Evolutionary conservation across 2,113 vertebrate genomes (phyloP).

Genomic region (Microcebus ravelobensis): DNA sequence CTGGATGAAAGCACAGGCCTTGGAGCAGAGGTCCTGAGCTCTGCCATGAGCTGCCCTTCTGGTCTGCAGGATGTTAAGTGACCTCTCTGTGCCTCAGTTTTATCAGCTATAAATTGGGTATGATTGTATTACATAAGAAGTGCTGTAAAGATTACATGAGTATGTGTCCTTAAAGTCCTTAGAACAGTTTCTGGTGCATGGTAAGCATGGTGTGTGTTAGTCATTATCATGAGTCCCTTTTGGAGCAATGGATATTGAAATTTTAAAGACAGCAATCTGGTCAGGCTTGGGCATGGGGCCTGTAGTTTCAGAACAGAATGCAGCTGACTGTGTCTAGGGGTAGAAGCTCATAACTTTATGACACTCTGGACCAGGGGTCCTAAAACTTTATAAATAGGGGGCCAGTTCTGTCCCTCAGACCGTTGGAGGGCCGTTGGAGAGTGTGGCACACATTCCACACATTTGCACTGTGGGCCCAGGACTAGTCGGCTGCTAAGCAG

Average conservation of each 20-base stretch:
- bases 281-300: not conserved
- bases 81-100: not conserved
- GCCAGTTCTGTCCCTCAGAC: no score
- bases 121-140: not conserved
- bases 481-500: no score
- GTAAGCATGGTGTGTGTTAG: not conserved
- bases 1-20: not conserved
- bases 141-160: not conserved
- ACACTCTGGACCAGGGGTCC: not conserved
- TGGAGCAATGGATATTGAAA: not conserved
- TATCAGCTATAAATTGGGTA: not conserved
- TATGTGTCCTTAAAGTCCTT: constrained; percentile 13
- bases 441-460: no score
- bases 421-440: no score
- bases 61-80: not conserved
- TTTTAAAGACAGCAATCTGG: constrained; percentile 42
- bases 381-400: no score
- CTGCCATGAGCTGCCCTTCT: accelerated
- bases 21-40: not conserved
- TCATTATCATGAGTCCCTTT: not conserved
- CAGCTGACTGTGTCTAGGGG: not conserved
- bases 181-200: not conserved
- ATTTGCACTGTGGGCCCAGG: no score
- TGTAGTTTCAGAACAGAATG: constrained; percentile 40
- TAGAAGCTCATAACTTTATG: not conserved